Conservation (phyloP, 23 tunicate species). For the Ascidia mentula region DNA sequence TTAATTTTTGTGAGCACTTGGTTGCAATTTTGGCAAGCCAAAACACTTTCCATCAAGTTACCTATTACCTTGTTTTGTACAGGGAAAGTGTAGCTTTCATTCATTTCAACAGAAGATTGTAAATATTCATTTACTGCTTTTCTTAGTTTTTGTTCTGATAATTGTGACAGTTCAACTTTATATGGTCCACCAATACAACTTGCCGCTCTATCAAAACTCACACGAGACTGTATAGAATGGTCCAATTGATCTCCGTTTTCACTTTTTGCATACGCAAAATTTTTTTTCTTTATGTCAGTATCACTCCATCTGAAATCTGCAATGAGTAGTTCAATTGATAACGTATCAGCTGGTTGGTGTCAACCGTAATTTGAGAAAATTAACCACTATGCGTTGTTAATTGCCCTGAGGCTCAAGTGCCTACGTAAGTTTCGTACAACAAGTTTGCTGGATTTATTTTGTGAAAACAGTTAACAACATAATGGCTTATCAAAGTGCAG, state of each 20-base stretch:
- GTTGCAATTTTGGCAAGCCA: constrained; percentile 54
- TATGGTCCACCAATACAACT: neutral
- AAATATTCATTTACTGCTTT: neutral
- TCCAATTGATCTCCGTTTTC: neutral
- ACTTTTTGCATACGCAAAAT: neutral
- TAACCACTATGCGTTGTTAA: constrained; percentile 4
- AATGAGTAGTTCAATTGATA: no score
- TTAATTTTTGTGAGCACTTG: constrained; percentile 33
- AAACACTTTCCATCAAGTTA: constrained; percentile 43
- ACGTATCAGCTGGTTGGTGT: neutral
- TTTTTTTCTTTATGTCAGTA: no score
- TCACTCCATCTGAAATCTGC: no score
- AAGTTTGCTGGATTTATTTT: no score
- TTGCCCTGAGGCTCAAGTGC: neutral
- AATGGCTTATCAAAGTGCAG: no score
- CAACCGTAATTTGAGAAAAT: neutral
- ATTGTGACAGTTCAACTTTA: no score
- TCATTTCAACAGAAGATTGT: constrained; percentile 9
- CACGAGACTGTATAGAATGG: no score
- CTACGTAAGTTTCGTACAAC: no score
- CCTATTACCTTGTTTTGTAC: constrained; percentile 22
- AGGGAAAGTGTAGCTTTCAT: constrained; percentile 26
- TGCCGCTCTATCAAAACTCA: neutral
- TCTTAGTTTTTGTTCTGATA: neutral
- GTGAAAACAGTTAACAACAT: no score